phyloP scores from a whole-genome alignment of 37 sponge, comb jelly and placozoan genomes.

The Theonella swinhoei region DNA sequence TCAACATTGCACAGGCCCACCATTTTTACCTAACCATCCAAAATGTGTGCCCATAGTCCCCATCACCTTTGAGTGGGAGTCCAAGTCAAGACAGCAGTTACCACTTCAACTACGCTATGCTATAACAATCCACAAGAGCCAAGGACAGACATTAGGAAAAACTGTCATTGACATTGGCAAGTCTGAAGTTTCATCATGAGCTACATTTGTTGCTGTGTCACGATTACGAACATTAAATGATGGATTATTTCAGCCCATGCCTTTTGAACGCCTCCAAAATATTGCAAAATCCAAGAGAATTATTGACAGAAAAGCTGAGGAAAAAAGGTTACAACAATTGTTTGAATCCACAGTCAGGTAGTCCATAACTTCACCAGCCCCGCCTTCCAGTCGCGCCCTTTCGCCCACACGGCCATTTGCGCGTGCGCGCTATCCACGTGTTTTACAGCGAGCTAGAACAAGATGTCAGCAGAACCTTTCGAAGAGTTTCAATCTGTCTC shows the following conservation, averaged over 20 bases:
- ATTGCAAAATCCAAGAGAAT: conserved; percentile 1
- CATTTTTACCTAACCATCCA: background rate
- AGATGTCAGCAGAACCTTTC: background rate
- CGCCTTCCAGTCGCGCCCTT: too few relatives aligned
- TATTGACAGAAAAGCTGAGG: background rate
- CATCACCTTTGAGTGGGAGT: conserved; percentile 9
- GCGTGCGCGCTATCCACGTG: too few relatives aligned
- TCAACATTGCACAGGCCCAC: background rate
- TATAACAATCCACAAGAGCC: conserved; percentile 35
- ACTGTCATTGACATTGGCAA: conserved; percentile 46
- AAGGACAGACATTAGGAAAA: conserved; percentile 40
- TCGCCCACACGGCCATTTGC: too few relatives aligned
- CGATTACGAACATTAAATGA: conserved; percentile 1
- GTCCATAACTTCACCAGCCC: too few relatives aligned
- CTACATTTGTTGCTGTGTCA: conserved; percentile 46
- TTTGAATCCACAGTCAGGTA: too few relatives aligned
- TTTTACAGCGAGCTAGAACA: too few relatives aligned
- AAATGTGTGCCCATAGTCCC: background rate
- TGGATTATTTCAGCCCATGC: conserved; percentile 31
- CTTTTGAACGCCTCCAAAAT: conserved; percentile 15
- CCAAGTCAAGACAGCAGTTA: background rate
- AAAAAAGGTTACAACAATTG: conserved; percentile 17
- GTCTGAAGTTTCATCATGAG: conserved; percentile 14
- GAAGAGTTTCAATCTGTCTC: background rate
- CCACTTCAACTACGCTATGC: conserved; percentile 25